Evolutionary conservation across 2,888 invertebrate genomes (phyloP), one percentile per base, ranked within the genome.

Genomic region (Trisateles emortualis): DNA sequence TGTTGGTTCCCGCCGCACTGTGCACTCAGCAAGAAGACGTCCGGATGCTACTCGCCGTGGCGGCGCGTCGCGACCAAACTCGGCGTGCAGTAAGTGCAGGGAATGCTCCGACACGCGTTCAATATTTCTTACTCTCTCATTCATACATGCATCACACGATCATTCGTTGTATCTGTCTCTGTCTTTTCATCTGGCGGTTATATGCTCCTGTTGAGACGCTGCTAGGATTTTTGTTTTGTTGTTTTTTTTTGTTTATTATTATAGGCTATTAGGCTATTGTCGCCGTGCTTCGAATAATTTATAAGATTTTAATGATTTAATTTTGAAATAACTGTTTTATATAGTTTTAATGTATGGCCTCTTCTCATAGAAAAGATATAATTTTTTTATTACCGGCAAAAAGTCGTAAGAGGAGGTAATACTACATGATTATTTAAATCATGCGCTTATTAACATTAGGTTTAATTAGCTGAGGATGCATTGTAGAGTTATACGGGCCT

Each of bases 1-100:
- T 79, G 65, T 72, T 52, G 41, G 41, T 49, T 68, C 60, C 57
- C 63, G 63, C 75, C 76, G 73, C 77, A 81, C 19, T 26, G 26
- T 26, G 26, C 9, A 72, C 76, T 76, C 94, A 95, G 94, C 95
- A 95, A 94, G 94, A 95, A 94, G 93, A 87, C 94, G 84, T 90
- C 94, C 82, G 94, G 95, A 88, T 96, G 96, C 95, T 96, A 96
- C 95, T 96, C 96, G 88, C 97, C 97, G 94, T 98, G 97, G 97
- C 96, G 97, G 86, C 96, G 97, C 93, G 97, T 97, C 92, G 97
- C 97, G 91, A 97, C 96, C 93, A 97, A 97, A 94, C 96, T 97
- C 88, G 97, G 97, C 95, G 97, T 98, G 94, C 97, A 97, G 97
- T 97, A 97, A 97, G 97, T 97, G 61, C 76, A 80, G 79, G 81